Percentiles rank a stretch among this genome's conserved stretches.
These are phyloP conservation scores for Ailurus styani DNA, from an alignment of 2,113 vertebrate genomes.

Conservation along the genomic window DNA sequence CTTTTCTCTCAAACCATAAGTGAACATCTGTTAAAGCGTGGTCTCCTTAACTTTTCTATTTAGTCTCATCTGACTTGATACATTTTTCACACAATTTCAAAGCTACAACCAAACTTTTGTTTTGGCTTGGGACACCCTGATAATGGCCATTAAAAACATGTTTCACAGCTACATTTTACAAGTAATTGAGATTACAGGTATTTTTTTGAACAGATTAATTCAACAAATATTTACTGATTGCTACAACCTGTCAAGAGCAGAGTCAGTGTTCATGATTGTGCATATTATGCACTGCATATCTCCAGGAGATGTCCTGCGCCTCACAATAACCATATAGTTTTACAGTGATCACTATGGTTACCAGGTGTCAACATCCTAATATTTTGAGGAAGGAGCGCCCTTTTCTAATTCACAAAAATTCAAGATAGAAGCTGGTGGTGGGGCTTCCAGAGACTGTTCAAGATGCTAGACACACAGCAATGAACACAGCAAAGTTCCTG, in stretches of 20 bases:
- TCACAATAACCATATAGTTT: neutral
- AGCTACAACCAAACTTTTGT: neutral
- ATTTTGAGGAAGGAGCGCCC: neutral
- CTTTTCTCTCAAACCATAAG: constrained; percentile 56
- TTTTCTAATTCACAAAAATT: neutral
- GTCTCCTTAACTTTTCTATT: constrained; percentile 55
- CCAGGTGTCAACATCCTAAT: fast-evolving
- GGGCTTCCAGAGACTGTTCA: neutral
- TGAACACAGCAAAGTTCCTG: neutral
- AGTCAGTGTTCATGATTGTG: neutral
- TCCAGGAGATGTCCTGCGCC: neutral
- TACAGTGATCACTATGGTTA: neutral
- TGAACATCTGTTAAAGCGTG: constrained; percentile 77
- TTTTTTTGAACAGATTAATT: neutral
- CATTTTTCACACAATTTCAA: neutral
- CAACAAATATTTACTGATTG: neutral
- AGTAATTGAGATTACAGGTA: neutral
- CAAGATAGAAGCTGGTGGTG: neutral
- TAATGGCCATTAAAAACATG: neutral
- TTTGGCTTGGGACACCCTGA: neutral
- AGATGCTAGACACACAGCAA: neutral
- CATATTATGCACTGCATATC: neutral
- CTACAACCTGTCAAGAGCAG: neutral
- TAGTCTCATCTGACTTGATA: constrained; percentile 53
- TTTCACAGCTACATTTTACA: neutral